Evolutionary conservation across 2,888 invertebrate species (phyloP).

Genomic region (Chamaedrilus cognettii): DNA sequence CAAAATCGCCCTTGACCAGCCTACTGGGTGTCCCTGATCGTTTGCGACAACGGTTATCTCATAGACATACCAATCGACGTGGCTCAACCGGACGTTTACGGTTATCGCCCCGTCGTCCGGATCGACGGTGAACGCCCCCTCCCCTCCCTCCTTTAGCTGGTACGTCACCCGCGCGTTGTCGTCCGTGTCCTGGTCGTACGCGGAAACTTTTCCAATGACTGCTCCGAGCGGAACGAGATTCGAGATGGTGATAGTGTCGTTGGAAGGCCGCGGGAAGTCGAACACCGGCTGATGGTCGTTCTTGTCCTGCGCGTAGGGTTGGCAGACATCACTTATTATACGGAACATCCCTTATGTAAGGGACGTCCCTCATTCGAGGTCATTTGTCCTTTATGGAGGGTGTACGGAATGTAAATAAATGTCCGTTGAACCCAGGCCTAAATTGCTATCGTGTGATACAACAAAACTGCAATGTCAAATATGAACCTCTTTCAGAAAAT

Average conservation of each 20-base stretch:
- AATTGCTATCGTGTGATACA: too few relatives aligned
- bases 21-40: constrained; percentile 5
- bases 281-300: constrained; percentile 33
- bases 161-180: constrained; percentile 27
- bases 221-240: constrained; percentile 25
- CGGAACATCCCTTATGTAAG: too few relatives aligned
- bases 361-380: too few relatives aligned
- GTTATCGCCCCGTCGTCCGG: constrained; percentile 3
- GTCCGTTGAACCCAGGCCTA: too few relatives aligned
- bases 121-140: constrained; percentile 15
- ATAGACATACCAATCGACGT: constrained; percentile 7
- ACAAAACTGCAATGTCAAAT: too few relatives aligned
- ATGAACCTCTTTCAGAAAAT: too few relatives aligned
- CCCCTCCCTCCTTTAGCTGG: constrained; percentile 4
- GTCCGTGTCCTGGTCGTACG: constrained; percentile 28
- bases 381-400: too few relatives aligned
- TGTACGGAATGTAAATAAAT: too few relatives aligned
- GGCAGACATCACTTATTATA: too few relatives aligned
- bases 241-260: constrained; percentile 28
- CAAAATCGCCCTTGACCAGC: neutral
- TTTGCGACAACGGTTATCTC: constrained; percentile 7
- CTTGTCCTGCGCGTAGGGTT: too few relatives aligned
- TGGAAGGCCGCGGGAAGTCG: constrained; percentile 21
- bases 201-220: constrained; percentile 22
- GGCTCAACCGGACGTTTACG: constrained; percentile 13